Base-by-base conservation (phyloP, 2,797 vertebrate genomes). In the Lacerta bilineata region DNA sequence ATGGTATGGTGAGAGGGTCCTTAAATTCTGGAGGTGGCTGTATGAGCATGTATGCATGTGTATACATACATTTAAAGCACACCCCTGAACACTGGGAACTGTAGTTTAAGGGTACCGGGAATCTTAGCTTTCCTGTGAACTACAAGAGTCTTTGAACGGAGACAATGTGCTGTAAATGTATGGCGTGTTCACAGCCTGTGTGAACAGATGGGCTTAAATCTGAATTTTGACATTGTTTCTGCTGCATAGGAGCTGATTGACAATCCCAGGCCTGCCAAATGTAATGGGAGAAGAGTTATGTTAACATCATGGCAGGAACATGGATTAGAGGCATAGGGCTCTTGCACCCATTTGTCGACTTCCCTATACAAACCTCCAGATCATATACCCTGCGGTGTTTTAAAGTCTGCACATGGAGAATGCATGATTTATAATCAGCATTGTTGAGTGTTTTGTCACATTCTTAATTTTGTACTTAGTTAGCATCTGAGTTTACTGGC, bases 391-490 rank as follows among this genome's bases (percentile, higher is more conserved):
- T 72, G 50, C 13, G 13, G 76, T 18, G 8, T 41, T 91, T 82
- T 29, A 91, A 85, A 55, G 1, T 82, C 61, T 87, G 29, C n/a
- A 13, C 25, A 83, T 68, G 90, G 90, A 74, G 55, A 68, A 5
- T 94, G 82, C 68, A 61, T 87, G n/a, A 84, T 85, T 91, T 84
- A 77, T 91, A 64, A 46, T 55, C 33, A 90, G 75, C 8, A 87
- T 88, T 64, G 89, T 84, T 86, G 43, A 36, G 4, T 90, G 83
- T 93, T 95, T 90, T 94, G 92, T 79, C 84, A 69, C 72, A 6
- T 87, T 87, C 88, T 83, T 78, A 93, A 89, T 91, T 91, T 83
- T 84, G 79, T 76, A 80, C 88, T 88, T 92, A 89, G 91, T 92
- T 90, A 93, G 90, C 90, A 86, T 88, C 90, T 84, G 4, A 72